These are phyloP conservation scores for Morus bassanus DNA, from an alignment of 2,797 vertebrate genomes.

Conservation along the genomic window DNA sequence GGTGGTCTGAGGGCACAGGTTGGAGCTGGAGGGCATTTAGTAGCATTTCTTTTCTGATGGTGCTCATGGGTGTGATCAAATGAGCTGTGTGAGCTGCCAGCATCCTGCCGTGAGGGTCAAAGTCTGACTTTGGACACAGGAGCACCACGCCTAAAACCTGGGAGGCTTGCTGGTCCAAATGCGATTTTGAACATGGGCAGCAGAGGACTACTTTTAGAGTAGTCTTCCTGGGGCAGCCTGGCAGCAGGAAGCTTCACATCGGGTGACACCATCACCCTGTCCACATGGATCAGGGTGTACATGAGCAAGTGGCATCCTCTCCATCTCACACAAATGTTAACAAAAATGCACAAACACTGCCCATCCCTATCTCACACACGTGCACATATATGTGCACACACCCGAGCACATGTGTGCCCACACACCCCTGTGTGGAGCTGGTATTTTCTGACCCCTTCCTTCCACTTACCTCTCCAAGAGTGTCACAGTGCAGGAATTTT, in stretches of 20 bases:
- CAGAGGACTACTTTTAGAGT: background rate
- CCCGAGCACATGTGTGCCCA: background rate
- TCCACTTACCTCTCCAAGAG: background rate
- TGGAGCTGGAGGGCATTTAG: background rate
- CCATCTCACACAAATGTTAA: too few relatives aligned
- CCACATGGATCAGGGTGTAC: background rate
- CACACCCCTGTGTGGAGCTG: background rate
- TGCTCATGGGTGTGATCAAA: background rate
- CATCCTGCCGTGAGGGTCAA: fast-evolving
- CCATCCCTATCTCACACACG: background rate
- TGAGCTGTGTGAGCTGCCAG: background rate
- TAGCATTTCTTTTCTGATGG: background rate
- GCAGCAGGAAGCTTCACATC: background rate
- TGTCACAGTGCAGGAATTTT: background rate
- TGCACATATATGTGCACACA: background rate
- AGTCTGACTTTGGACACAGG: background rate
- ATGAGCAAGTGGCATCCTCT: background rate
- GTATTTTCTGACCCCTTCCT: background rate
- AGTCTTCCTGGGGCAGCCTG: background rate
- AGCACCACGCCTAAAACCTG: background rate
- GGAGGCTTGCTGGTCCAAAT: background rate
- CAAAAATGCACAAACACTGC: background rate
- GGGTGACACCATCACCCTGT: background rate
- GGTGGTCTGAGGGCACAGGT: background rate
- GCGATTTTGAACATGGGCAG: background rate